These are phyloP conservation scores for Paragorgia papillata DNA, from an alignment of 92 coral and sea anemone species.

Conservation along the genomic window DNA sequence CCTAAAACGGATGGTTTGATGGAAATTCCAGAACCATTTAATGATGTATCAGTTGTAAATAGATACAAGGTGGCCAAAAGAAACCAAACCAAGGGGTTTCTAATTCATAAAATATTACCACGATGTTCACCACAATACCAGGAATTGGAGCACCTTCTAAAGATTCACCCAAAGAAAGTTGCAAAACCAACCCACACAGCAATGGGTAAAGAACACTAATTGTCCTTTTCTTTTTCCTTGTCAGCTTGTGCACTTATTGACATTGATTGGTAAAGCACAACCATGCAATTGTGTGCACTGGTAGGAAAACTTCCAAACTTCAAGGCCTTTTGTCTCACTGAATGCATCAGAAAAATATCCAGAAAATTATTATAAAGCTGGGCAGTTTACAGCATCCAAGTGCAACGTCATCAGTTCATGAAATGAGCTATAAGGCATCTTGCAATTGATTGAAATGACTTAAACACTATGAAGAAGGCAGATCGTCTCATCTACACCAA, in stretches of 20 bases:
- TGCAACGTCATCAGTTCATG: constrained; percentile 66
- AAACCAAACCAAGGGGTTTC: constrained; percentile 37
- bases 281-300: constrained; percentile 58
- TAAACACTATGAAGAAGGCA: constrained; percentile 69
- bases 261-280: constrained; percentile 72
- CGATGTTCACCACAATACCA: constrained; percentile 60
- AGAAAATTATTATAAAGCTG: constrained; percentile 66
- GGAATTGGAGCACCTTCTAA: constrained; percentile 60
- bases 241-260: constrained; percentile 57
- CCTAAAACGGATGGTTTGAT: constrained; percentile 28
- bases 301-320: constrained; percentile 62
- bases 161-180: constrained; percentile 59
- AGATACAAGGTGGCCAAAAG: constrained; percentile 36
- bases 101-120: constrained; percentile 57
- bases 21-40: constrained; percentile 37
- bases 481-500: constrained; percentile 63
- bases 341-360: constrained; percentile 52
- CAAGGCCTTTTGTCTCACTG: constrained; percentile 62
- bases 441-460: constrained; percentile 56
- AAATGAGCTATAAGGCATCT: constrained; percentile 55
- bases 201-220: constrained; percentile 69
- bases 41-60: constrained; percentile 35
- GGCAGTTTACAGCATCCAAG: constrained; percentile 69
- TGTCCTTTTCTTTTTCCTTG: constrained; percentile 64
- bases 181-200: constrained; percentile 56